phyloP scores from a whole-genome alignment of 2,888 invertebrate species.

The Lasioglossum figueresi region DNA sequence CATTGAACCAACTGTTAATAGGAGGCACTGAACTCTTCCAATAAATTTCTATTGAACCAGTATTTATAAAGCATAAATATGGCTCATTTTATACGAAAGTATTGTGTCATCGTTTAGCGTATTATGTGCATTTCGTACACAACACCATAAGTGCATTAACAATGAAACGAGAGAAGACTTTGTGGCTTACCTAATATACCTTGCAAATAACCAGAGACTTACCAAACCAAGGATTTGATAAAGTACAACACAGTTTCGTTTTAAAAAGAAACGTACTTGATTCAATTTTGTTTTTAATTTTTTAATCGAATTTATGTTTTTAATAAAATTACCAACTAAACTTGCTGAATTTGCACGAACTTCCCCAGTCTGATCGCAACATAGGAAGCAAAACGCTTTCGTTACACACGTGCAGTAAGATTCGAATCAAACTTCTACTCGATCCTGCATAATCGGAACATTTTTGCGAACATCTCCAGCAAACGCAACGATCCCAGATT shows the following conservation, averaged over 20 bases:
- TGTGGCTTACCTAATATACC: conserved; percentile 2
- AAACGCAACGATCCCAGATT: not conserved
- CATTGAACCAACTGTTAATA: not conserved
- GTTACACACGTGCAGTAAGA: not conserved
- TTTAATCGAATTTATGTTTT: not conserved
- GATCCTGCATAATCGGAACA: not conserved
- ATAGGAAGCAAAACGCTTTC: conserved; percentile 20
- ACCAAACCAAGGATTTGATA: not conserved
- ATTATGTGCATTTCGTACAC: not conserved
- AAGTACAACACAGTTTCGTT: not conserved
- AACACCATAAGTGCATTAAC: not conserved
- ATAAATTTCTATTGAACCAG: not conserved
- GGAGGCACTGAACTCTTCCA: not conserved
- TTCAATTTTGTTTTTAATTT: not conserved
- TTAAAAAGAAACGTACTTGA: not conserved
- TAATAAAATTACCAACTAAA: not conserved
- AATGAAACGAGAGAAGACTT: not conserved
- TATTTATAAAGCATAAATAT: not conserved
- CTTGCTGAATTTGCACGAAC: not conserved
- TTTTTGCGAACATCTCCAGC: not conserved
- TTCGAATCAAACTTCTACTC: not conserved
- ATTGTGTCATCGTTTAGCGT: not conserved
- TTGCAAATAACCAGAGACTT: not conserved
- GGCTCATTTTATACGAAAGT: not conserved
- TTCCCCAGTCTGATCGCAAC: not conserved